Base-by-base conservation (phyloP, 1,140 invertebrate genomes). In the Bombus fervidus region DNA sequence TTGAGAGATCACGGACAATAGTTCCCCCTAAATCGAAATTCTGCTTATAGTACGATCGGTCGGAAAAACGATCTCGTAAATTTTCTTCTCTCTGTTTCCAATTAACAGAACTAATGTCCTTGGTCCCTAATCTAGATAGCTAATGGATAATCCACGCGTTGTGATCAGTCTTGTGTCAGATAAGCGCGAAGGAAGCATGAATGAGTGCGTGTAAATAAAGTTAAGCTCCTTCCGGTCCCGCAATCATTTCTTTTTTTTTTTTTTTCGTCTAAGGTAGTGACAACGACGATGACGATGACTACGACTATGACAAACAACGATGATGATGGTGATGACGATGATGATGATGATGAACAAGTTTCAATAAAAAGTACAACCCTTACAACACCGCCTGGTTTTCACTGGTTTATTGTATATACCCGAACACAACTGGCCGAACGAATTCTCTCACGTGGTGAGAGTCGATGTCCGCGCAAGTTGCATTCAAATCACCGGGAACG, bases 351-450 rank as follows among this genome's bases (percentile, higher is more conserved):
- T 78, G 64, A 87, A 83, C 92, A 90, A 91, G 89, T 93, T 94
- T 91, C 90, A 94, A 94, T 94, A 94, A 94, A 94, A 93, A 94
- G 93, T 94, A 94, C 94, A 94, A 94, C 92, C 90, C 90, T 92
- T 90, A 37, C 57, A 64, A 83, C 18, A 64, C n/a, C 85, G 59
- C 73, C n/a, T 78, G 10, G 28, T 34, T 41, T 75, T 64, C 37
- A 80, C 53, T 18, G 39, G 69, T 89, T 89, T 80, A 82, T 83
- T 87, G 18, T 13, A 28, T 62, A 28, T 62, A 85, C 64, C 83
- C 64, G 28, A 15, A 78, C 68, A 15, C 12, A 39, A 22, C 47
- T 59, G 53, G 28, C 75, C 64, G 28, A 22, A 62, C 85, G 81
- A 81, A 87, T 87, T 59, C 64, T 47, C 43, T 75, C 72, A 86